Evolutionary conservation across 2,797 vertebrate genomes (phyloP), one percentile per base, ranked within the genome.

Genomic region (Dipus sagitta): DNA sequence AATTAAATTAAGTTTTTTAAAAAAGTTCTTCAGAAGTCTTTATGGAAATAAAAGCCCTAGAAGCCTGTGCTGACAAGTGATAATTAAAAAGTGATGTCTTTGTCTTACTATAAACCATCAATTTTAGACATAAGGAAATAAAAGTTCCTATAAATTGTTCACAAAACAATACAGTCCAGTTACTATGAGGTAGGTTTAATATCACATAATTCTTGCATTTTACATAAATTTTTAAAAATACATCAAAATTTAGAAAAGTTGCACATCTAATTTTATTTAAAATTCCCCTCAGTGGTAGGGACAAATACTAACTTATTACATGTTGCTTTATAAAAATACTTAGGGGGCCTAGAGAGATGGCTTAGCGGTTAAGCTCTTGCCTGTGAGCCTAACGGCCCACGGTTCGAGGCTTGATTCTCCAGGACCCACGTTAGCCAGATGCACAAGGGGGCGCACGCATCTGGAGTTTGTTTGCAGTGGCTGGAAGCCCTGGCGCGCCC

Each of bases 241-340:
- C 20, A 88, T 23, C 4, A 93, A 91, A 32, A 82, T 70, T 84
- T 42, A 47, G 54, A 87, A 78, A 87, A 94, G 23, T 1, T 32
- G 6, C 89, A 88, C 3, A 78, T 52, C 1, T 15, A 65, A 65
- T 92, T 88, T 92, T 84, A 5, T 60, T 93, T 71, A 84, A 76
- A 87, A 81, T 24, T 4, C 26, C 15, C 12, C 84, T 77, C 30
- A 74, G 26, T 58, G 89, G 18, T 17, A 79, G 38, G 42, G 64
- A 91, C 14, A 79, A 65, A 86, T 47, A 47, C 47, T 47, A 10
- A 70, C 26, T 89, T 80, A 42, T 75, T 91, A 52, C 1, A 71
- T 78, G 15, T 26, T 79, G 1, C n/a, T 47, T 47, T 9, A 47
- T 47, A 47, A 47, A 47, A 47, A 47, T 78, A 54, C 18, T 77